These are phyloP conservation scores for Drosophila novamexicana DNA, from an alignment of 1,140 invertebrate species.

Conservation along the genomic window DNA sequence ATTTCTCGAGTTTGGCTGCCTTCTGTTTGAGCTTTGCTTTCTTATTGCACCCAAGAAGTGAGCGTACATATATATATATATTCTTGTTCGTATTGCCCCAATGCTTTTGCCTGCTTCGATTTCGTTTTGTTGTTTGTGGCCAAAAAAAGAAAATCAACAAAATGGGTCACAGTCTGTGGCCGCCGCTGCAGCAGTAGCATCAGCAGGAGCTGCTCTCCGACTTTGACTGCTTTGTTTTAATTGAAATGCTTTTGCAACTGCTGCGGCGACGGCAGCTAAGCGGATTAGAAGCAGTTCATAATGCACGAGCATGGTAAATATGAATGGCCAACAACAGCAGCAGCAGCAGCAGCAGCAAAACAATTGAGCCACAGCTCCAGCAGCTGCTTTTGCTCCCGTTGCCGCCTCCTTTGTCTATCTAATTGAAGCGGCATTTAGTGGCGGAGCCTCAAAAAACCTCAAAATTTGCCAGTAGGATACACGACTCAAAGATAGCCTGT, in stretches of 20 bases:
- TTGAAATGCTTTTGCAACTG: conserved; percentile 74
- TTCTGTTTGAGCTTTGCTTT: conserved; percentile 2
- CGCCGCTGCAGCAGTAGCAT: conserved; percentile 1
- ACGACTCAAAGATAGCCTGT: neutral
- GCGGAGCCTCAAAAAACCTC: conserved; percentile 13
- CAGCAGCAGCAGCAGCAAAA: conserved; percentile 25
- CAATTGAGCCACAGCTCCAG: conserved; percentile 57
- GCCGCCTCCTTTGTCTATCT: conserved; percentile 47
- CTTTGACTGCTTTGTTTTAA: conserved; percentile 72
- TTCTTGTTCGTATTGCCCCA: conserved; percentile 13
- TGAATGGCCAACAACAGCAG: conserved; percentile 46
- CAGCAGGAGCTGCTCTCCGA: neutral
- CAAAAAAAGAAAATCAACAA: conserved; percentile 9
- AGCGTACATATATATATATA: conserved; percentile 27
- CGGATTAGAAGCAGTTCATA: conserved; percentile 77
- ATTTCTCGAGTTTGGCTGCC: conserved; percentile 4
- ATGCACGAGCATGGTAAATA: conserved; percentile 67
- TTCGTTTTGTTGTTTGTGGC: conserved; percentile 25
- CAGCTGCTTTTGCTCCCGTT: conserved; percentile 26
- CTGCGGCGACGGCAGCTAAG: conserved; percentile 48
- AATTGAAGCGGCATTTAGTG: conserved; percentile 67
- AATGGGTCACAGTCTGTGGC: conserved; percentile 23
- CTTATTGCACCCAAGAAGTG: conserved; percentile 25
- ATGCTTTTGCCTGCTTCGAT: conserved; percentile 8
- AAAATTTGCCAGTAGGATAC: conserved; percentile 12